Evolutionary conservation across 2,113 vertebrate species (phyloP).

Genomic region (Apodemus speciosus): DNA sequence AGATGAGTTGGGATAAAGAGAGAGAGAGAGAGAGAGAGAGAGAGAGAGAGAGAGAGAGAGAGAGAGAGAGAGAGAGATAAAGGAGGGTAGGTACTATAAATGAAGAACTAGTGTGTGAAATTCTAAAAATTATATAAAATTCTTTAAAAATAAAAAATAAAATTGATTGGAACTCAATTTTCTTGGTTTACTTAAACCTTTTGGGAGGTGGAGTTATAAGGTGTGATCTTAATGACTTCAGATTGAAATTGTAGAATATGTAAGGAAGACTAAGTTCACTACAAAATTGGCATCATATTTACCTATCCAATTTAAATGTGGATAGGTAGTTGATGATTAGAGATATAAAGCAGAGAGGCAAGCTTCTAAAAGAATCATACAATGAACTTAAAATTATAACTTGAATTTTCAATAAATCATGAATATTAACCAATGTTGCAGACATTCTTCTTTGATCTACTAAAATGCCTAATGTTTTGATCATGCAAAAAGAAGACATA

Average conservation of each 20-base stretch:
- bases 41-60: rapidly evolving
- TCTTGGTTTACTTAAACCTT: neutral
- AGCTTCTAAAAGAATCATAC: neutral
- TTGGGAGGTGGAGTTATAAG: neutral
- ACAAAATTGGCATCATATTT: neutral
- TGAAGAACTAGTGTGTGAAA: neutral
- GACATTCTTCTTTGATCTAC: neutral
- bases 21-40: rapidly evolving
- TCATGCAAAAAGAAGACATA: neutral
- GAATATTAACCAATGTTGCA: neutral
- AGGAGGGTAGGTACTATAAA: neutral
- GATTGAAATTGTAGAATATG: neutral
- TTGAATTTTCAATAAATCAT: neutral
- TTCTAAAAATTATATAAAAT: neutral
- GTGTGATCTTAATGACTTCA: neutral
- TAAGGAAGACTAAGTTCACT: neutral
- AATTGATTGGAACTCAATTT: neutral
- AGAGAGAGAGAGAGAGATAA: rapidly evolving
- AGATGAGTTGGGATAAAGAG: neutral
- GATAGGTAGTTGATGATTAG: neutral
- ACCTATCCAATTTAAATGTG: neutral
- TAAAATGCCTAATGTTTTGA: neutral
- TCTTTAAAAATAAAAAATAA: neutral
- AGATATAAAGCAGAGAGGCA: neutral
- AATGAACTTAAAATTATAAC: neutral